phyloP scores from a whole-genome alignment of 2,113 vertebrate species.

The Tragelaphus scriptus region DNA sequence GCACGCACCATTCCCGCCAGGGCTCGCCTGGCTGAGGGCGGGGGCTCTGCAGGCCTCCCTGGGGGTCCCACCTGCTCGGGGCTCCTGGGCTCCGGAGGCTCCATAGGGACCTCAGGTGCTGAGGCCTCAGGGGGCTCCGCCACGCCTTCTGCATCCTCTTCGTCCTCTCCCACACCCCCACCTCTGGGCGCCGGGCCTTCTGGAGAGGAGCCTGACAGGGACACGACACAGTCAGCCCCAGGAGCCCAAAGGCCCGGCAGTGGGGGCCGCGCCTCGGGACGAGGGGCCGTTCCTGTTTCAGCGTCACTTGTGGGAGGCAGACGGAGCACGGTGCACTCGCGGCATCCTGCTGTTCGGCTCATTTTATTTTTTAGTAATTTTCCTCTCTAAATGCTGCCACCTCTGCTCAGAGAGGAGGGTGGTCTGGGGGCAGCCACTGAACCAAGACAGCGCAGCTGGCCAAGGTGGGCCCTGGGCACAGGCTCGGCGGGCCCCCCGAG shows the following conservation, averaged over 20 bases:
- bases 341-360: fast-evolving
- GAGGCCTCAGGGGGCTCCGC: too few relatives aligned
- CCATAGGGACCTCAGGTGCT: too few relatives aligned
- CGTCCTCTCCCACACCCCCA: too few relatives aligned
- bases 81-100: too few relatives aligned
- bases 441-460: neutral
- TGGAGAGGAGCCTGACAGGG: neutral
- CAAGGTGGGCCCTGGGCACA: neutral
- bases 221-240: neutral
- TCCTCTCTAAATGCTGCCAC: neutral
- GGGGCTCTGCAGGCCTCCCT: too few relatives aligned
- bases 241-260: neutral
- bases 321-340: fast-evolving
- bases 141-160: too few relatives aligned
- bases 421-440: neutral
- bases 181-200: neutral
- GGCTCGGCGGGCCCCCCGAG: too few relatives aligned
- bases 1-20: too few relatives aligned
- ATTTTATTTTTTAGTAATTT: too few relatives aligned
- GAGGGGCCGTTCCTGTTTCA: neutral
- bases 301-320: fast-evolving
- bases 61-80: too few relatives aligned
- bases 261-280: neutral
- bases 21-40: too few relatives aligned
- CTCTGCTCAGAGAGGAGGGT: neutral